Conservation (phyloP, 2,113 vertebrate species). For the Tenebrosternarchus preto region DNA sequence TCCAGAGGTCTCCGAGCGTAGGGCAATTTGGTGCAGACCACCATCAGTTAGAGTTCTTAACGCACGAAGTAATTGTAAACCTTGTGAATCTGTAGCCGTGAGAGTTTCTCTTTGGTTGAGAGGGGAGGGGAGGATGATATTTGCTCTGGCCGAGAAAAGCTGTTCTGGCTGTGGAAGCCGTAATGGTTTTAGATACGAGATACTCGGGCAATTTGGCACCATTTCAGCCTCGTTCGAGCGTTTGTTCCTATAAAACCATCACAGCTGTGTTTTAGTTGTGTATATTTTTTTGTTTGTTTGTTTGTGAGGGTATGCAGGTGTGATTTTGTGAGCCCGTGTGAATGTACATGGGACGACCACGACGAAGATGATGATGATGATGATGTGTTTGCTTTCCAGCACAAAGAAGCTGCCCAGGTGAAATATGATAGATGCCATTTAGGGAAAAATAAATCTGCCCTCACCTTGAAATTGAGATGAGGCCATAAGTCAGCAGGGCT, state of each 20-base stretch:
- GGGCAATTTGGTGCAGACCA: conserved; percentile 68
- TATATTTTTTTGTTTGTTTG: too few species aligned
- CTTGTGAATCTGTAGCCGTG: conserved; percentile 73
- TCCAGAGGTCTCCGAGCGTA: conserved; percentile 66
- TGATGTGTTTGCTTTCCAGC: neutral
- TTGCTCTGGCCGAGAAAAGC: neutral
- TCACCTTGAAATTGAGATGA: too few species aligned
- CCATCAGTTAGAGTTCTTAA: conserved; percentile 67
- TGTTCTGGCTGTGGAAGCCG: too few species aligned
- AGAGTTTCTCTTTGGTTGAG: conserved; percentile 61
- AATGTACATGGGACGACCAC: too few species aligned
- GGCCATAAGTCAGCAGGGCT: neutral
- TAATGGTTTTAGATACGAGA: neutral
- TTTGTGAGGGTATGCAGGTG: too few species aligned
- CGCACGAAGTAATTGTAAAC: conserved; percentile 73
- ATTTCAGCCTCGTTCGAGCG: neutral
- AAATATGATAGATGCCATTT: neutral
- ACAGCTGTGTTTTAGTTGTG: neutral
- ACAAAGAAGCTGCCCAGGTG: neutral
- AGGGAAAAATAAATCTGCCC: neutral
- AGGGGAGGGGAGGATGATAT: conserved; percentile 19
- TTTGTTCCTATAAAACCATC: neutral
- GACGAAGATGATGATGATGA: neutral
- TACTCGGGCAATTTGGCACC: neutral
- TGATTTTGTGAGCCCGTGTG: neutral